Evolutionary conservation across 2,113 vertebrate genomes (phyloP).

Genomic region (Spizaetus ornatus): DNA sequence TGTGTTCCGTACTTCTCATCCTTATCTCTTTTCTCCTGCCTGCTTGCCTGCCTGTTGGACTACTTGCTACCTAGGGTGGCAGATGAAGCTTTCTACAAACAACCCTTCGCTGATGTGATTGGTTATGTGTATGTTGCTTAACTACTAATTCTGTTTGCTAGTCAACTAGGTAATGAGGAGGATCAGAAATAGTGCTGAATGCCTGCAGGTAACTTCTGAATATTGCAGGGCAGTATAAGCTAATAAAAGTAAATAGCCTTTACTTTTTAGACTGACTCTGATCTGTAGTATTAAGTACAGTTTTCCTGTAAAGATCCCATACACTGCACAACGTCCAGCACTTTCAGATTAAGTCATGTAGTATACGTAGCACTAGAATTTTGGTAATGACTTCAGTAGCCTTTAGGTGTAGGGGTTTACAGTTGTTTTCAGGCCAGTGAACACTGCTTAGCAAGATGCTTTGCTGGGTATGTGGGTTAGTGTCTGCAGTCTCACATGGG

Average conservation of each 20-base stretch:
- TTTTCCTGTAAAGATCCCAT: background rate
- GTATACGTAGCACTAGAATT: background rate
- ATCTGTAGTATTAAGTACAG: background rate
- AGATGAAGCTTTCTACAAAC: slow-evolving; percentile 99
- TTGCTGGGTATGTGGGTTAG: background rate
- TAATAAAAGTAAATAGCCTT: background rate
- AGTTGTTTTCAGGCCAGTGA: background rate
- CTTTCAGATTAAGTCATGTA: background rate
- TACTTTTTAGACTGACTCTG: background rate
- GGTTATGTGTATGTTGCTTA: slow-evolving; percentile 99
- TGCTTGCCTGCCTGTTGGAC: slow-evolving; percentile 86
- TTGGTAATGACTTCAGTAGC: background rate
- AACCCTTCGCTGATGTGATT: slow-evolving; percentile 99
- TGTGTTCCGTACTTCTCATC: slow-evolving; percentile 77
- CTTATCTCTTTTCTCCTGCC: slow-evolving; percentile 86
- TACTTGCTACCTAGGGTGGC: slow-evolving; percentile 92
- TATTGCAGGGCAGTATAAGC: background rate
- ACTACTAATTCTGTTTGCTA: slow-evolving; percentile 83
- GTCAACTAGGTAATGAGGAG: background rate
- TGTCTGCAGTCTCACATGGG: background rate
- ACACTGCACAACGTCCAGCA: background rate
- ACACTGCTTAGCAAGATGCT: background rate
- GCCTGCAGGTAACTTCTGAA: background rate
- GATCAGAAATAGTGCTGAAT: background rate
- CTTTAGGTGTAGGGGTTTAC: background rate